Percentiles rank a stretch among this genome's conserved stretches.
Evolutionary conservation across 2,888 invertebrate genomes (phyloP).

Genomic region (Drosophila nigricruria): DNA sequence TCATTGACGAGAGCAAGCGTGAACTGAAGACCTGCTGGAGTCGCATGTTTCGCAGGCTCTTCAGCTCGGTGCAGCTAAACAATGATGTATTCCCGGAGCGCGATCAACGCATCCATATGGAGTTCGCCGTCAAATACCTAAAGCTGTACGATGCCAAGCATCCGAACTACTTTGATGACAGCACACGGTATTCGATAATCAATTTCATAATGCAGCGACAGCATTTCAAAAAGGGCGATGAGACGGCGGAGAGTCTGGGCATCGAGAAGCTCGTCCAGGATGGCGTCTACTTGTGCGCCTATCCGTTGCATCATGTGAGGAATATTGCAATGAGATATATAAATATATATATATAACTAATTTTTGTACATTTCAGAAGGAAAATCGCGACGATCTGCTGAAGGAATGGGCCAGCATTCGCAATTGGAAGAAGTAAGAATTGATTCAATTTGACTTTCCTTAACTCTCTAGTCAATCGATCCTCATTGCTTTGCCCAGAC

Average conservation of each 20-base stretch:
- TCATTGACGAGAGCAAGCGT: constrained; percentile 70
- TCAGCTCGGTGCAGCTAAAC: constrained; percentile 88
- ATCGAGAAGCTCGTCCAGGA: constrained; percentile 89
- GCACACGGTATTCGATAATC: constrained; percentile 89
- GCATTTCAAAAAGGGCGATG: constrained; percentile 87
- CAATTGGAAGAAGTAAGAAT: constrained; percentile 88
- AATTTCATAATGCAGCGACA: constrained; percentile 92
- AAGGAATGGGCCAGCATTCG: constrained; percentile 90
- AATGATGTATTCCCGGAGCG: constrained; percentile 87
- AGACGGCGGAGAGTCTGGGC: constrained; percentile 86
- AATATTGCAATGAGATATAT: neutral
- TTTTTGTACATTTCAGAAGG: constrained; percentile 23
- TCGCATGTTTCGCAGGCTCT: constrained; percentile 86
- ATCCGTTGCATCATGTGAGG: constrained; percentile 91
- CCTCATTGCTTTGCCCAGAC: constrained; percentile 50
- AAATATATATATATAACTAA: neutral
- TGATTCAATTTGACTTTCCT: neutral
- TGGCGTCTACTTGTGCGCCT: constrained; percentile 89
- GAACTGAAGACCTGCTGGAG: constrained; percentile 85
- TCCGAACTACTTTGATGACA: constrained; percentile 89
- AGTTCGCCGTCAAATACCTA: constrained; percentile 90
- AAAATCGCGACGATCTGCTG: constrained; percentile 83
- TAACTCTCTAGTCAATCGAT: neutral
- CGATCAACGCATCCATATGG: constrained; percentile 88
- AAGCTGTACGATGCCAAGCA: constrained; percentile 89